Conservation (phyloP, 2,797 vertebrate genomes). For the Muraenolepis orangiensis region DNA sequence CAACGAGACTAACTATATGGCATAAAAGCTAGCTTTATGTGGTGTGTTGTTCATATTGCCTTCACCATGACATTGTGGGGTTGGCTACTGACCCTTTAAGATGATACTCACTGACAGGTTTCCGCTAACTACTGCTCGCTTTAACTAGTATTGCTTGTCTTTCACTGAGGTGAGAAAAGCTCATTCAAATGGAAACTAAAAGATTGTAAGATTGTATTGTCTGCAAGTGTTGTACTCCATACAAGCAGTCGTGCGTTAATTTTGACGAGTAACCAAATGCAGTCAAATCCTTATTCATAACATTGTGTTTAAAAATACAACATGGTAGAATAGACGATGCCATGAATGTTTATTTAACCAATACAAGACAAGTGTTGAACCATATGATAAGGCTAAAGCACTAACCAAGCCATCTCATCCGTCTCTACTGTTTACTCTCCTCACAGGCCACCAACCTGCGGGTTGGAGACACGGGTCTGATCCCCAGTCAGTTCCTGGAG, state of each 20-base stretch:
- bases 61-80: too few relatives aligned
- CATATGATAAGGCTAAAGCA: neutral
- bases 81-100: neutral
- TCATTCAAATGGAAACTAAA: neutral
- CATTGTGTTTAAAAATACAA: neutral
- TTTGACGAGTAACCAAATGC: neutral
- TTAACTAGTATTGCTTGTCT: neutral
- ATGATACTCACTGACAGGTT: neutral
- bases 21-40: too few relatives aligned
- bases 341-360: neutral
- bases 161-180: neutral
- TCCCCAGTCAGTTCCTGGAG: constrained; percentile 97
- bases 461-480: constrained; percentile 89
- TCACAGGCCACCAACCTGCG: constrained; percentile 84
- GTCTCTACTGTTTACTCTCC: constrained; percentile 1
- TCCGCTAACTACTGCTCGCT: neutral
- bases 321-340: too few relatives aligned
- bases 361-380: neutral
- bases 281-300: neutral
- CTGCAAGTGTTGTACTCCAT: neutral
- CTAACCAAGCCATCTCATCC: neutral
- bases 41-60: too few relatives aligned
- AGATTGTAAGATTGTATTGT: neutral
- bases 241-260: neutral
- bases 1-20: too few relatives aligned